Base-by-base conservation (phyloP, 2,113 vertebrate genomes). In the Hippocampus zosterae region DNA sequence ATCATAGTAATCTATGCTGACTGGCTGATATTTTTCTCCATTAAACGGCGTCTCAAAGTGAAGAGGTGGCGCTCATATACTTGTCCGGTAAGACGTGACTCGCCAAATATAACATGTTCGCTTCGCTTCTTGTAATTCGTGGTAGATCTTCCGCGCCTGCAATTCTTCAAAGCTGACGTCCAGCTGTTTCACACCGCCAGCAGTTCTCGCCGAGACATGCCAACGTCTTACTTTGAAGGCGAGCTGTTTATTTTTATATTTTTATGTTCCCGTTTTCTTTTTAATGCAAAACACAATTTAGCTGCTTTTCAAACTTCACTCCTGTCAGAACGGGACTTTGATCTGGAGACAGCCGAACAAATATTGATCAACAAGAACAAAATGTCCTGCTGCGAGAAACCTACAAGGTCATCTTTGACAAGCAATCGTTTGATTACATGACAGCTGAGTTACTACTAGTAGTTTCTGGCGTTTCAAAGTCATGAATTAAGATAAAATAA, bases 281-380 rank as follows among this genome's bases (percentile, higher is more conserved):
- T 72, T 72, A 78, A 76, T 83, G 83, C 68, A 82, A 83, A 86
- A 33, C 77, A 71, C 56, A 75, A 82, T 83, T 75, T 69, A 68
- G 61, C 1, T 18, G 46, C 68, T 7, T 81, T 78, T 74, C 21
- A 69, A 77, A 59, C 70, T 80, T 83, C 83, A 75, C 18, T 82
- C 77, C 65, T 40, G 44, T 72, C 68, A 41, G 64, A 70, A 78
- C 42, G 68, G 52, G 50, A 60, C 69, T 72, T 62, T 81, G 78
- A 84, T 83, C 81, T 27, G 41, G 50, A 5, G 57, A 57, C 62
- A 62, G 79, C n/a, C 25, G 25, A 75, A 59, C 65, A 77, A 77
- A 81, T 69, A 81, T 83, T 81, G 80, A 67, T 75, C 72, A 80
- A 69, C 72, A 60, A 1, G 61, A 77, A 41, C 78, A 74, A 67